Base-by-base conservation (phyloP, 1,140 invertebrate species). In the Ostrea denselamellosa region DNA sequence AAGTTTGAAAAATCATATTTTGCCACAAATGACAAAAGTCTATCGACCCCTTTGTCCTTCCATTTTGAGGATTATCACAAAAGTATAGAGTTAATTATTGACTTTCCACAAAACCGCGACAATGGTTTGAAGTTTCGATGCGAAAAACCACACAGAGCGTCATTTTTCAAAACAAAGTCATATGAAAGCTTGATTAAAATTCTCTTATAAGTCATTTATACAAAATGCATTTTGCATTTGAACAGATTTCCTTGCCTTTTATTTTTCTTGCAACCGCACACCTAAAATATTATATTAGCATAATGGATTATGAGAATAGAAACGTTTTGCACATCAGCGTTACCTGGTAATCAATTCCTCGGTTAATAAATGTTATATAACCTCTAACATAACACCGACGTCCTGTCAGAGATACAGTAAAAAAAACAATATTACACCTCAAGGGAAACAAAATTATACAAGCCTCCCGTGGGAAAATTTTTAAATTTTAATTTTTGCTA, bases 211-310 rank as follows among this genome's bases (percentile, higher is more conserved):
- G 22, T 77, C 68, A 77, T 77, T 77, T 28, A 77, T 25, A 34
- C 9, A 34, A 77, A 77, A 77, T 77, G 68, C 68, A 77, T 77
- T 77, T 77, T 77, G 68, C 68, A 77, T 77, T 77, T 77, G 68
- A 77, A 77, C 68, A 77, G 68, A 77, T 77, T 77, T 77, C 28
- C 25, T 77, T 77, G 68, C 68, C 68, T 77, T 77, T 77, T 77
- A 77, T 77, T 77, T 77, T 25, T 14, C 25, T 77, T 25, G 68
- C 68, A 77, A 77, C 68, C 68, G 68, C 68, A 77, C 68, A 28
- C 68, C 25, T 77, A 22, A 28, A 77, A 77, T 77, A 77, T 77
- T 77, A 77, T 77, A 77, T 77, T 77, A 77, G 68, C 68, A 77
- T 77, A 77, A 77, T 77, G 68, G 68, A 77, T 77, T 77, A 77